These are phyloP conservation scores for Lithophane leautieri DNA, from an alignment of 2,888 invertebrate genomes.

Conservation along the genomic window DNA sequence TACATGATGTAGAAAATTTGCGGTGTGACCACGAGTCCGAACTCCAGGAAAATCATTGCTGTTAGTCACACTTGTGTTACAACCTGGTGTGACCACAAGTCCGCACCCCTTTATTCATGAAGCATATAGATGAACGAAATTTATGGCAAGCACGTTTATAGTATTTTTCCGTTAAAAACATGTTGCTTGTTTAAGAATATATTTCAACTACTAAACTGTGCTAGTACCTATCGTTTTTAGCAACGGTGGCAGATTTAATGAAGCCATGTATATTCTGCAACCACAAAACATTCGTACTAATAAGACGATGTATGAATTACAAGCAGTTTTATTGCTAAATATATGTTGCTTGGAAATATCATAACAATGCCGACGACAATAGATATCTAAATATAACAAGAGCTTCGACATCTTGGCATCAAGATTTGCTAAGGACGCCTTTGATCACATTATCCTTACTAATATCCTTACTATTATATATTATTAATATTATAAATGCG, in stretches of 20 bases:
- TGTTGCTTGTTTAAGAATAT: background rate
- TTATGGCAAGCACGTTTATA: background rate
- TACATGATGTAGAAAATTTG: too few species aligned
- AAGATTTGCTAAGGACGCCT: background rate
- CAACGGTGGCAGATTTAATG: slow-evolving; percentile 30
- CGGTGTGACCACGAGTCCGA: too few species aligned
- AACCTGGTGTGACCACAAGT: too few species aligned
- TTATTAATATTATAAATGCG: too few species aligned
- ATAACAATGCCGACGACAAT: slow-evolving; percentile 2
- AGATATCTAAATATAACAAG: background rate
- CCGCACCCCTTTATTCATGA: too few species aligned
- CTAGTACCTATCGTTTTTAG: background rate
- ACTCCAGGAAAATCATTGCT: too few species aligned
- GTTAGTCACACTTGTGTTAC: too few species aligned
- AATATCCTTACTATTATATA: too few species aligned
- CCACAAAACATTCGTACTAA: slow-evolving; percentile 19
- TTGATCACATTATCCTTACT: background rate
- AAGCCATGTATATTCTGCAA: slow-evolving; percentile 43
- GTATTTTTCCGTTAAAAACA: background rate
- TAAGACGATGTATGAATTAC: slow-evolving; percentile 45
- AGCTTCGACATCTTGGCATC: background rate
- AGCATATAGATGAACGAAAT: too few species aligned
- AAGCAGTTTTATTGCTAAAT: slow-evolving; percentile 28
- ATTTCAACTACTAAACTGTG: too few species aligned
- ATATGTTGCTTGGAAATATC: slow-evolving; percentile 10